phyloP scores from a whole-genome alignment of 2,888 invertebrate genomes.

The Leucophora obtusa region DNA sequence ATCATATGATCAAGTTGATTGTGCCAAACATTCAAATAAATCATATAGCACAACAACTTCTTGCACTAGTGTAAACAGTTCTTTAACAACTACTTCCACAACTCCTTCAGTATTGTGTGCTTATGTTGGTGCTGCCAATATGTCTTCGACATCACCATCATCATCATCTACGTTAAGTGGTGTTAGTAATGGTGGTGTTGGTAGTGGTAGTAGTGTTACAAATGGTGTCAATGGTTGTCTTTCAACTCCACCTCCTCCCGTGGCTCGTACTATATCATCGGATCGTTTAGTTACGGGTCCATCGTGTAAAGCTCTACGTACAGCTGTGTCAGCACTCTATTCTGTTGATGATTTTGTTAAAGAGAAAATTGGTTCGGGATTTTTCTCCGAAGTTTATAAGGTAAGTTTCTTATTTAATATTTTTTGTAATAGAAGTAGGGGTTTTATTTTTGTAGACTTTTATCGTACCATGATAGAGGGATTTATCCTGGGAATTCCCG shows the following conservation, averaged over 20 bases:
- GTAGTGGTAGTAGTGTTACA: constrained; percentile 40
- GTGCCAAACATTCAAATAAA: constrained; percentile 44
- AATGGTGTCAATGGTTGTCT: constrained; percentile 35
- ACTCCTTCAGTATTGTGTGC: constrained; percentile 44
- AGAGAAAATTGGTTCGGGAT: constrained; percentile 96
- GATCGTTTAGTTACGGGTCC: constrained; percentile 84
- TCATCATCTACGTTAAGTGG: constrained; percentile 36
- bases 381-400: constrained; percentile 99
- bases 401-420: constrained; percentile 80
- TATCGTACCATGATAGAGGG: too few species aligned
- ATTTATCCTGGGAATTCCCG: too few species aligned
- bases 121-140: constrained; percentile 51
- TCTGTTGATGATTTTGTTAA: constrained; percentile 95
- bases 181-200: constrained; percentile 25
- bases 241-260: constrained; percentile 68
- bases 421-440: too few species aligned
- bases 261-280: constrained; percentile 76
- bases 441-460: too few species aligned
- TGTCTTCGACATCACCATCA: constrained; percentile 26
- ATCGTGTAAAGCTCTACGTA: constrained; percentile 93
- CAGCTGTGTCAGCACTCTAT: constrained; percentile 94
- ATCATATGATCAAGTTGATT: constrained; percentile 65
- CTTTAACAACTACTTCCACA: constrained; percentile 8
- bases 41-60: background rate
- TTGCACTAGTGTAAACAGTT: background rate